Evolutionary conservation across 2,888 invertebrate species (phyloP), one percentile per base, ranked within the genome.

Genomic region (Tachina fera): DNA sequence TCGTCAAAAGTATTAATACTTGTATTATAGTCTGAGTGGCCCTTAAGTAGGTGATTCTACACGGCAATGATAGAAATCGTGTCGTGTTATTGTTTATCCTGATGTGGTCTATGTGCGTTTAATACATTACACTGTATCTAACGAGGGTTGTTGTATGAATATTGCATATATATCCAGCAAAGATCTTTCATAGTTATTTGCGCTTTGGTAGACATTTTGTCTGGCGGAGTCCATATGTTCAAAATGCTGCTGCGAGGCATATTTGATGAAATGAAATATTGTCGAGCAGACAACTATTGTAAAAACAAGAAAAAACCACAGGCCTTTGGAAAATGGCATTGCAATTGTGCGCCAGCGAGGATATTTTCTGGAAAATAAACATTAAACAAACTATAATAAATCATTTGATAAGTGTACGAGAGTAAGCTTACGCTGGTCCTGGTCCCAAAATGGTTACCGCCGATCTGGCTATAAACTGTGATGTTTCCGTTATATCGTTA

Each of bases 111-210:
- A 31, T 31, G 31, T 31, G 31, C 31, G 31, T 0, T 47, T 47
- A 65, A 58, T n/a, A 9, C 13, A 14, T 47, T 65, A 92, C 92
- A 87, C 87, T 5, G 89, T 77, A 10, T 89, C 89, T 3, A 90
- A 89, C 31, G 91, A 91, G 9, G 92, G 90, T 79, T 92, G 92
- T 67, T 92, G 92, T 83, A 92, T 90, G 68, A 92, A 92, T 31
- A 92, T 88, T 0, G 92, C 91, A 83, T 90, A 90, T 56, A 91
- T 89, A 58, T 92, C 90, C 16, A 92, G 80, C 19, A 89, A 9
- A 0, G 91, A 89, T 14, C 89, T 88, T 22, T 88, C 86, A 31
- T 16, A 80, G 10, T 53, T 83, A 14, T 72, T 72, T 89, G 83
- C 9, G 85, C 87, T 14, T 86, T 61, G n/a, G 51, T 49, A 74